Percentiles rank a stretch among this genome's conserved stretches.
These are phyloP conservation scores for Heliangelus exortis DNA, from an alignment of 2,797 vertebrate species.

Conservation along the genomic window DNA sequence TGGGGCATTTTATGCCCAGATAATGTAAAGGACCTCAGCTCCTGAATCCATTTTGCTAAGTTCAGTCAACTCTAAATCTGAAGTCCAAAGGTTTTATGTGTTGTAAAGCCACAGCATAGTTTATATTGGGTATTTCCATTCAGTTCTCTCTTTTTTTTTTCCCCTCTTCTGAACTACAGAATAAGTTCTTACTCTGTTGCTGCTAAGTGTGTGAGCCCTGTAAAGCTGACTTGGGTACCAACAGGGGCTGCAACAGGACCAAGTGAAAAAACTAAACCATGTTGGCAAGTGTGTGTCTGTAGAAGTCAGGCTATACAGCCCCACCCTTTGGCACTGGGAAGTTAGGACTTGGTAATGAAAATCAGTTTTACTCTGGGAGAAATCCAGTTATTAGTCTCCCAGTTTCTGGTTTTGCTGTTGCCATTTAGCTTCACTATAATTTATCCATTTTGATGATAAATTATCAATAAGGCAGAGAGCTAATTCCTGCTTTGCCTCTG, in stretches of 20 bases:
- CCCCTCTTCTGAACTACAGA: too few relatives aligned
- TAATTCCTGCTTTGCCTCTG: not conserved
- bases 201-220: not conserved
- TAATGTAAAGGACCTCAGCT: not conserved
- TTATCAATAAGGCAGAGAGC: not conserved
- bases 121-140: not conserved
- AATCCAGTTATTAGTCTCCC: conserved; percentile 23
- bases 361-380: not conserved
- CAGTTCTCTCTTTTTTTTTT: not conserved
- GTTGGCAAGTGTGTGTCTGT: not conserved
- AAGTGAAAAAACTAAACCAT: not conserved
- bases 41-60: not conserved
- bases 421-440: not conserved
- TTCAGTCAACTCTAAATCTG: not conserved
- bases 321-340: conserved; percentile 46
- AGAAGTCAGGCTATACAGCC: not conserved
- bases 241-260: not conserved
- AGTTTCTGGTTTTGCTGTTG: conserved; percentile 29
- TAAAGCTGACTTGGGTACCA: not conserved
- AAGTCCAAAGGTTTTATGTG: not conserved
- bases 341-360: conserved; percentile 26
- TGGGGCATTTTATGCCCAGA: not conserved
- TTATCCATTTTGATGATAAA: not conserved
- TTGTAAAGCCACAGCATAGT: not conserved
- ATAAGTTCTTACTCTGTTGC: not conserved